A percentile compares a stretch with the other conserved stretches of the same genome.
Evolutionary conservation across 2,113 vertebrate genomes (phyloP).

Genomic region (Prunella himalayana): DNA sequence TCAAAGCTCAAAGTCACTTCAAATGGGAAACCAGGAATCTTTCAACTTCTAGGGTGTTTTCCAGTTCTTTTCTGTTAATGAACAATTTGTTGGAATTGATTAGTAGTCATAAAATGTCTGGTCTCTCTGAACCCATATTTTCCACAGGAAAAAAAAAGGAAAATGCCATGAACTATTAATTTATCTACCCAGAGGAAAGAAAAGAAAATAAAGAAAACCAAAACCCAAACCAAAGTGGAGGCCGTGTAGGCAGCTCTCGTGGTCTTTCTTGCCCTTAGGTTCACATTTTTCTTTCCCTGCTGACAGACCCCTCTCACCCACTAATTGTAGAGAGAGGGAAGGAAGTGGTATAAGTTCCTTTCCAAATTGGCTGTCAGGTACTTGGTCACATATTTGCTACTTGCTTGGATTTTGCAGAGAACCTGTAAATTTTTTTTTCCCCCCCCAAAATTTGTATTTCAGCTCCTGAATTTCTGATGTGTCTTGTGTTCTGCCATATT

Average conservation of each 20-base stretch:
- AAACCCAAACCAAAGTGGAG: neutral
- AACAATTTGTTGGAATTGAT: slow-evolving; percentile 35
- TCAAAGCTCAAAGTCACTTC: slow-evolving; percentile 13
- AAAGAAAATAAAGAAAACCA: neutral
- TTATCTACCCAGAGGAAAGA: neutral
- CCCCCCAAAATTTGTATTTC: neutral
- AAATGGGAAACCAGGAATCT: slow-evolving; percentile 34
- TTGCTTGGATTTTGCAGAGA: neutral
- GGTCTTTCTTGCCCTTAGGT: neutral
- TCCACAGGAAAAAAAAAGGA: neutral
- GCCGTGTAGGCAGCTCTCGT: neutral
- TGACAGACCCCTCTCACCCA: slow-evolving; percentile 16
- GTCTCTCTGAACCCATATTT: neutral
- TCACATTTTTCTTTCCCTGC: slow-evolving; percentile 25
- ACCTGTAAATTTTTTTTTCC: neutral
- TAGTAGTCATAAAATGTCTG: neutral
- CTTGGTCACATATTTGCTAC: neutral
- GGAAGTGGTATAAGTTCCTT: slow-evolving; percentile 8
- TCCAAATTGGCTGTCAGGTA: neutral
- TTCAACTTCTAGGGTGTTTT: slow-evolving; percentile 14
- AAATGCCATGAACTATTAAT: neutral
- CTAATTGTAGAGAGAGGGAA: neutral
- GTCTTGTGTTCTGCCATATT: neutral
- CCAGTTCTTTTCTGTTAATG: slow-evolving; percentile 12
- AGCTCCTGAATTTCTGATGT: neutral